Percentiles rank a stretch among this genome's conserved stretches.
Evolutionary conservation across 2,797 vertebrate species (phyloP).

Genomic region (Muraenolepis orangiensis): DNA sequence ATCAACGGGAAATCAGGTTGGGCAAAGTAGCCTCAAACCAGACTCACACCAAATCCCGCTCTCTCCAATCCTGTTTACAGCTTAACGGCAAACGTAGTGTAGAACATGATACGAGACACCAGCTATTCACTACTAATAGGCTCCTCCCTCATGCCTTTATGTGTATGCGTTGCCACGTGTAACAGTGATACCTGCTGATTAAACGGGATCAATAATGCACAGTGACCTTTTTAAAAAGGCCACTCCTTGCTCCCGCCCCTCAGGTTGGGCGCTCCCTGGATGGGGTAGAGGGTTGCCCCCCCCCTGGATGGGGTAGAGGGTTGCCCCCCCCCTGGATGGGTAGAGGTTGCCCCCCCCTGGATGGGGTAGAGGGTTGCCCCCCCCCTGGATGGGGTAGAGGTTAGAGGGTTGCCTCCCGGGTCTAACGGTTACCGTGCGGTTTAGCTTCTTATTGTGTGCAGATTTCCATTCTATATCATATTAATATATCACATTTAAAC

Average conservation of each 20-base stretch:
- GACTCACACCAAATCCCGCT: background rate
- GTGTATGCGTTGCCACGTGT: background rate
- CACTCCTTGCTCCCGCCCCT: background rate
- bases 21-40: background rate
- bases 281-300: no score
- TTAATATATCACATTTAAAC: slow-evolving; percentile 23
- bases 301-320: no score
- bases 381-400: no score
- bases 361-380: no score
- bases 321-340: no score
- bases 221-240: background rate
- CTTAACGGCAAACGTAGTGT: background rate
- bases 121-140: background rate
- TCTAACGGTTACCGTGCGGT: no score
- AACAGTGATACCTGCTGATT: background rate
- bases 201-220: background rate
- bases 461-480: slow-evolving; percentile 1
- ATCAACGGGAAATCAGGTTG: background rate
- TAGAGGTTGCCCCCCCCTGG: no score
- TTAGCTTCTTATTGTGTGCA: background rate
- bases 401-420: no score
- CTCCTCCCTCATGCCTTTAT: background rate
- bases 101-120: background rate
- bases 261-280: background rate
- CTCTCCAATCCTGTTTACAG: background rate